These are phyloP conservation scores for Diachasma alloeum DNA, from an alignment of 1,140 invertebrate species.

Conservation along the genomic window DNA sequence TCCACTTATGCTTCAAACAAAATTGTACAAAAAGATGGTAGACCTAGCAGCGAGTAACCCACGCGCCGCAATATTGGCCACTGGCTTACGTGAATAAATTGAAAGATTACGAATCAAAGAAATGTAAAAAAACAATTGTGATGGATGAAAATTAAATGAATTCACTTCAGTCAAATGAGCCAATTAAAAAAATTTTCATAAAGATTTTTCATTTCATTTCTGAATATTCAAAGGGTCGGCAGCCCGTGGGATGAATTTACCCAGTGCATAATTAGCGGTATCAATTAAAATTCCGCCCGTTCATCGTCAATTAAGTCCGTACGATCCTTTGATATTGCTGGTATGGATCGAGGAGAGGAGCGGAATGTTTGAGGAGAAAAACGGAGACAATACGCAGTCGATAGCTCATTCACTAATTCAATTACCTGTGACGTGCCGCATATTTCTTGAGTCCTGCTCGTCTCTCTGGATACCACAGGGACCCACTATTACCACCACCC, in stretches of 20 bases:
- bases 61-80: not conserved
- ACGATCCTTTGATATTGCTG: not conserved
- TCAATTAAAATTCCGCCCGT: constrained; percentile 40
- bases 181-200: not conserved
- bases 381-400: not conserved
- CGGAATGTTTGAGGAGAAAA: not conserved
- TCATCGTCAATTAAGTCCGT: constrained; percentile 33
- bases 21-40: not conserved
- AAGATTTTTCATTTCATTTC: not conserved
- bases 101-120: not conserved
- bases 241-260: constrained; percentile 27
- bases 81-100: not conserved
- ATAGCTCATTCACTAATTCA: not conserved
- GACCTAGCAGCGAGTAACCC: not conserved
- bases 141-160: not conserved
- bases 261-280: constrained; percentile 34
- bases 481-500: not conserved
- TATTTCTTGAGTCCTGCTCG: not conserved
- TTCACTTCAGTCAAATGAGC: not conserved
- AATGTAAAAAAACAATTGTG: not conserved
- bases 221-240: constrained; percentile 7
- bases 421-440: not conserved
- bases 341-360: not conserved
- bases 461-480: not conserved
- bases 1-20: constrained; percentile 2